Percentiles rank a stretch among this genome's conserved stretches.
phyloP scores from a whole-genome alignment of 2,797 vertebrate species.

The Apodemus agrarius region DNA sequence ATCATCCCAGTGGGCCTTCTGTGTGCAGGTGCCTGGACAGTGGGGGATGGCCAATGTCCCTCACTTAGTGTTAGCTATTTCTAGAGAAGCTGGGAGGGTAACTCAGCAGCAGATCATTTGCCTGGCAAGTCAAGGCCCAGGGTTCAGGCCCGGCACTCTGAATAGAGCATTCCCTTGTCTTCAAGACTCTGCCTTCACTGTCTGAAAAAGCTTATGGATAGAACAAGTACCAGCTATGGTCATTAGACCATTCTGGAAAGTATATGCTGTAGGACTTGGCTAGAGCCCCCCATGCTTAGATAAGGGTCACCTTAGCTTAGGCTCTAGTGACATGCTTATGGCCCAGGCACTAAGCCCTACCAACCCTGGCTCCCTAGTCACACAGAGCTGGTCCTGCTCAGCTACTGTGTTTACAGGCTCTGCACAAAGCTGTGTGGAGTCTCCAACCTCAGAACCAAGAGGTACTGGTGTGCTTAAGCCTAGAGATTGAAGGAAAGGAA shows the following conservation, averaged over 20 bases:
- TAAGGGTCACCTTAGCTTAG: too few species aligned
- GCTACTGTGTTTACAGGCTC: not conserved
- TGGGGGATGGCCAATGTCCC: not conserved
- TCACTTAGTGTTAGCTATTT: not conserved
- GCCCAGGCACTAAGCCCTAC: not conserved
- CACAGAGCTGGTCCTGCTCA: fast-evolving
- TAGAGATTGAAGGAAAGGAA: not conserved
- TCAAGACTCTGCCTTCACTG: not conserved
- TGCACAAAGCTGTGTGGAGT: not conserved
- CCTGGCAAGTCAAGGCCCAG: not conserved
- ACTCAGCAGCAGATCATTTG: not conserved
- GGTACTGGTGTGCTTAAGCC: not conserved
- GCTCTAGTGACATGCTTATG: not conserved
- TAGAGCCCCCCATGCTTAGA: not conserved
- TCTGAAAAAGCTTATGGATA: not conserved
- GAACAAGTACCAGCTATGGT: not conserved
- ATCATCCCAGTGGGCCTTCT: not conserved
- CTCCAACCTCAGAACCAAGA: not conserved
- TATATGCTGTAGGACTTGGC: not conserved
- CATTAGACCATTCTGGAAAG: not conserved
- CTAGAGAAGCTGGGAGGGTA: not conserved
- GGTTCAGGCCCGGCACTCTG: not conserved
- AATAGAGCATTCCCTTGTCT: not conserved
- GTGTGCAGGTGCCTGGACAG: not conserved
- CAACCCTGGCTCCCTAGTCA: not conserved